These are phyloP conservation scores for Agrotis puta DNA, from an alignment of 2,888 invertebrate genomes.

Conservation along the genomic window DNA sequence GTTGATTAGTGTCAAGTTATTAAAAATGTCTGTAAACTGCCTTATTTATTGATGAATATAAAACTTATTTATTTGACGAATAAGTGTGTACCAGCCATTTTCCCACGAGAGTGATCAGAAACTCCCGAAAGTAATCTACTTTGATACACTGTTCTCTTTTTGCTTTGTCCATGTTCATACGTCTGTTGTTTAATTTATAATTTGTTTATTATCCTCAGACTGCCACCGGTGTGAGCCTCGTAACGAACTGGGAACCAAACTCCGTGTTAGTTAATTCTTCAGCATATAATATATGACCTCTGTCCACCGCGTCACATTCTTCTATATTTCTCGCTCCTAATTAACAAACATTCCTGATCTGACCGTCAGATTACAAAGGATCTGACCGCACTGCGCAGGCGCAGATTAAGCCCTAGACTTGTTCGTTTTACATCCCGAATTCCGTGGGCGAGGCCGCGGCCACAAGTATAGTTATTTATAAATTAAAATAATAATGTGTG, in stretches of 20 bases:
- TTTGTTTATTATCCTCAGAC: background rate
- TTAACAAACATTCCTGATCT: constrained; percentile 59
- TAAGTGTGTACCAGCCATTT: no score
- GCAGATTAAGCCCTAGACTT: constrained; percentile 55
- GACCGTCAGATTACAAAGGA: constrained; percentile 51
- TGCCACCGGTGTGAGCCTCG: background rate
- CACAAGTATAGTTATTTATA: constrained; percentile 53
- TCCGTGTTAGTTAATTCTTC: constrained; percentile 27
- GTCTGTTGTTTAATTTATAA: background rate
- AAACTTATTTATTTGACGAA: background rate
- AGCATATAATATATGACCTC: constrained; percentile 34
- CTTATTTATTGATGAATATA: background rate
- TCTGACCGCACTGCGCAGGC: constrained; percentile 43
- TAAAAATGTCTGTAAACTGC: background rate
- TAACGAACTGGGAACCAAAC: constrained; percentile 22
- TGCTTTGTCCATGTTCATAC: background rate
- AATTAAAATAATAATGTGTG: constrained; percentile 62
- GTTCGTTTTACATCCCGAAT: constrained; percentile 55
- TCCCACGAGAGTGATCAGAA: background rate
- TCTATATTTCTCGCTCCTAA: constrained; percentile 55
- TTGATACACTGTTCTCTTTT: background rate
- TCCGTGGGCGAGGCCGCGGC: constrained; percentile 31
- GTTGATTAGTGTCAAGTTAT: background rate
- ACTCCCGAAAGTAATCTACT: background rate
- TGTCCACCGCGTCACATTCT: constrained; percentile 47